Base-by-base conservation (phyloP, 1,140 invertebrate genomes). In the Nylanderia fulva region DNA sequence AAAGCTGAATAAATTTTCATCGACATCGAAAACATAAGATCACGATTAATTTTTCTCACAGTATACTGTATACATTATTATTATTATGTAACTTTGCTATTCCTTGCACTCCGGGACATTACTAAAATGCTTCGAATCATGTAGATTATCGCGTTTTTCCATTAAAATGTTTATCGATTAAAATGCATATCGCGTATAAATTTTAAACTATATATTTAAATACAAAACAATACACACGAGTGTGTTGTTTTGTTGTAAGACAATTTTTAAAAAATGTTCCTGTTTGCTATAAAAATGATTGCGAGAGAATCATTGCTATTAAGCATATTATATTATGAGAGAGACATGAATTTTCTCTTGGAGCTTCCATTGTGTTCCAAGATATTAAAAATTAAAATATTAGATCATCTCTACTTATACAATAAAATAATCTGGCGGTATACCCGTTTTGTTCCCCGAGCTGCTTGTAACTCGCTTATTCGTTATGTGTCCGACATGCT, bases 1-100 rank as follows among this genome's bases (percentile, higher is more conserved):
- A 24, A 77, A 64, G n/a, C 9, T 36, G 56, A 42, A 45, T 42
- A 61, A 64, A 64, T 52, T 52, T 77, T 36, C 36, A 24, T 48
- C 60, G 7, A 77, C 75, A 66, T 36, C n/a, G n/a, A 79, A 52
- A 79, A 79, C 75, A 54, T 36, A 66, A 54, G 29, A 76, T 4
- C 63, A 54, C 68, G 48, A 36, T 72, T 15, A 42, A 1, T 7
- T 45, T 60, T 45, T 58, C 15, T 74, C 29, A n/a, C n/a, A 21
- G 27, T 24, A 29, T 15, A 29, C 21, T 45, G 42, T 74, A 18
- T 42, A 83, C 42, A 83, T n/a, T 29, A 18, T 33, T 29, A 18
- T 33, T 33, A 33, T 71, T 45, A 72, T 33, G 7, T 72, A 69
- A 45, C 33, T 72, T 72, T 72, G 0, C 24, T 54, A 69, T 58